Conservation (phyloP, 2,113 vertebrate genomes). For the Xiphophorus maculatus region DNA sequence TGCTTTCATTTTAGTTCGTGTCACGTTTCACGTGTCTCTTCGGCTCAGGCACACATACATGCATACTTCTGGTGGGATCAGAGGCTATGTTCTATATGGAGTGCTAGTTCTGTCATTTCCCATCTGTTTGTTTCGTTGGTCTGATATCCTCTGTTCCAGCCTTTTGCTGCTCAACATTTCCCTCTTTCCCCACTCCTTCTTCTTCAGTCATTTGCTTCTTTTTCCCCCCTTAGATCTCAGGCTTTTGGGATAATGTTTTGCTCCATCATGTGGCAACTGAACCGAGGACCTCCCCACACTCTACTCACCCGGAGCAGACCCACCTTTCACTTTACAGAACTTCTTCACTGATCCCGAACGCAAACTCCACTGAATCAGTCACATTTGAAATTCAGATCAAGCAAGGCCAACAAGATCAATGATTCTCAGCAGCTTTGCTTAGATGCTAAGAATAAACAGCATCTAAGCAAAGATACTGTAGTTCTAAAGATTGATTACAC, state of each 20-base stretch:
- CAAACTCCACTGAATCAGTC: constrained; percentile 18
- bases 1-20: neutral
- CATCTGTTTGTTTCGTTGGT: constrained; percentile 25
- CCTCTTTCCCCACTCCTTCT: neutral
- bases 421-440: neutral
- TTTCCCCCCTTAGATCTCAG: neutral
- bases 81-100: constrained; percentile 13
- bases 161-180: constrained; percentile 11
- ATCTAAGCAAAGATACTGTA: too few relatives aligned
- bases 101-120: constrained; percentile 40
- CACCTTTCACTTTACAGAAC: neutral
- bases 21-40: neutral
- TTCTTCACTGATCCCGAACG: constrained; percentile 40
- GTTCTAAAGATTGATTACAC: neutral
- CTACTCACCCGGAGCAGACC: constrained; percentile 20
- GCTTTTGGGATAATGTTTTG: constrained; percentile 13
- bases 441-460: neutral
- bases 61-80: constrained; percentile 11
- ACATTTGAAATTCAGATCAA: constrained; percentile 44
- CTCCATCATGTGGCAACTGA: constrained; percentile 30
- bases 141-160: neutral
- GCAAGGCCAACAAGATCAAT: neutral
- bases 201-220: constrained; percentile 31
- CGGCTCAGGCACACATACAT: neutral
- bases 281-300: constrained; percentile 15